These are phyloP conservation scores for Gryllus longicercus DNA, from an alignment of 2,888 invertebrate genomes.

Conservation along the genomic window DNA sequence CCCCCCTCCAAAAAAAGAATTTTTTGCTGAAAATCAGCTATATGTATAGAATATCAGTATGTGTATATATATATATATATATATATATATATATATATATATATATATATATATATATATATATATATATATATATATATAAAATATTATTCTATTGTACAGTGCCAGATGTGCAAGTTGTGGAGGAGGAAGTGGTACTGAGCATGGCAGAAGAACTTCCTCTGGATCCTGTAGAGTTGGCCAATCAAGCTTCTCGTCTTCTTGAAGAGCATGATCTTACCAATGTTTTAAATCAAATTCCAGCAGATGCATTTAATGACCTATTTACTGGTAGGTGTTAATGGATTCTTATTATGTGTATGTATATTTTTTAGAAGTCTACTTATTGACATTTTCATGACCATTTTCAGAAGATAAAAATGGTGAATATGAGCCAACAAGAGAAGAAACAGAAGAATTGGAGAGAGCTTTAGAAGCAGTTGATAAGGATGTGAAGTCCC, in stretches of 20 bases:
- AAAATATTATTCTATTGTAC: neutral
- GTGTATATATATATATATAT: too few relatives aligned
- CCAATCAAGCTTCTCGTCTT: conserved; percentile 62
- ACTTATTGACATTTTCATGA: conserved; percentile 21
- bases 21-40: too few relatives aligned
- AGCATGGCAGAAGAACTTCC: conserved; percentile 57
- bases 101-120: too few relatives aligned
- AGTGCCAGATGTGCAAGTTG: conserved; percentile 46
- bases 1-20: too few relatives aligned
- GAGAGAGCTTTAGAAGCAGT: conserved; percentile 80
- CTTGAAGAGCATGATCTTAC: conserved; percentile 72
- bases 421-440: conserved; percentile 66
- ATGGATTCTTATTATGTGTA: conserved; percentile 28
- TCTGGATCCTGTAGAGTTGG: conserved; percentile 53
- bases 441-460: conserved; percentile 83
- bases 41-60: too few relatives aligned
- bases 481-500: conserved; percentile 67
- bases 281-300: conserved; percentile 72
- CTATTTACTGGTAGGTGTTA: conserved; percentile 63
- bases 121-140: too few relatives aligned
- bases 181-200: conserved; percentile 58
- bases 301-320: conserved; percentile 79
- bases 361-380: neutral
- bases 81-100: too few relatives aligned
- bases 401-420: conserved; percentile 54